Conservation (phyloP, 2,113 vertebrate genomes). For the Prietella phreatophila region DNA sequence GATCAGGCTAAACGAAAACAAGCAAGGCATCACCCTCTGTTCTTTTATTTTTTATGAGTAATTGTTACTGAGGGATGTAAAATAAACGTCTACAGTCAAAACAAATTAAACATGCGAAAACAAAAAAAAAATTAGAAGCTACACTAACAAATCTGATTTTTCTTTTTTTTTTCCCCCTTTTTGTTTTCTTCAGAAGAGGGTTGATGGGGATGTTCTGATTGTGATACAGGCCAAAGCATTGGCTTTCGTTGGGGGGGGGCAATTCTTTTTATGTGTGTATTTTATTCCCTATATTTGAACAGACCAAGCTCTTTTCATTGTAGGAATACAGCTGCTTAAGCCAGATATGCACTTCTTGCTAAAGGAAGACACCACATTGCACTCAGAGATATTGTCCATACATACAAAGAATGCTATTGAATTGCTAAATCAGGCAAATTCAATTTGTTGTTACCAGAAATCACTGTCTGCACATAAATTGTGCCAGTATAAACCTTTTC, state of each 20-base stretch:
- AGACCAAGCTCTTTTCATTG: slow-evolving; percentile 37
- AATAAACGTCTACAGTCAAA: slow-evolving; percentile 39
- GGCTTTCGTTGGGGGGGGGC: slow-evolving; percentile 24
- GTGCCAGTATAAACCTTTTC: neutral
- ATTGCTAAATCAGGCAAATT: neutral
- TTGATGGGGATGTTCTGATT: slow-evolving; percentile 43
- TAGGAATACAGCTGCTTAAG: slow-evolving; percentile 36
- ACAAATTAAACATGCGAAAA: neutral
- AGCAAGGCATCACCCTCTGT: slow-evolving; percentile 35
- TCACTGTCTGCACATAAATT: slow-evolving; percentile 1
- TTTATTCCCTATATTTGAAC: slow-evolving; percentile 47
- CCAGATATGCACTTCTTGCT: slow-evolving; percentile 34
- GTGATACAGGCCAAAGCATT: slow-evolving; percentile 32
- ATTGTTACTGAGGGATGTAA: slow-evolving; percentile 42
- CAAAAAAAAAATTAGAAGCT: slow-evolving; percentile 38
- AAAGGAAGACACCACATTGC: slow-evolving; percentile 22
- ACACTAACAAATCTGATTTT: slow-evolving; percentile 35
- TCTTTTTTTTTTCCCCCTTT: slow-evolving; percentile 41
- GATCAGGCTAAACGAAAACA: slow-evolving; percentile 32
- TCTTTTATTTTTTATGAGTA: slow-evolving; percentile 50
- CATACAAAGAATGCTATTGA: neutral
- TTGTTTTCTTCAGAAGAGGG: slow-evolving; percentile 27
- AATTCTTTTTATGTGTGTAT: slow-evolving; percentile 48
- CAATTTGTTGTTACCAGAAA: neutral
- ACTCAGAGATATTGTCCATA: slow-evolving; percentile 21